Percentiles rank a stretch among this genome's conserved stretches.
Evolutionary conservation across 2,797 vertebrate genomes (phyloP).

Genomic region (Premnoplex brunnescens): DNA sequence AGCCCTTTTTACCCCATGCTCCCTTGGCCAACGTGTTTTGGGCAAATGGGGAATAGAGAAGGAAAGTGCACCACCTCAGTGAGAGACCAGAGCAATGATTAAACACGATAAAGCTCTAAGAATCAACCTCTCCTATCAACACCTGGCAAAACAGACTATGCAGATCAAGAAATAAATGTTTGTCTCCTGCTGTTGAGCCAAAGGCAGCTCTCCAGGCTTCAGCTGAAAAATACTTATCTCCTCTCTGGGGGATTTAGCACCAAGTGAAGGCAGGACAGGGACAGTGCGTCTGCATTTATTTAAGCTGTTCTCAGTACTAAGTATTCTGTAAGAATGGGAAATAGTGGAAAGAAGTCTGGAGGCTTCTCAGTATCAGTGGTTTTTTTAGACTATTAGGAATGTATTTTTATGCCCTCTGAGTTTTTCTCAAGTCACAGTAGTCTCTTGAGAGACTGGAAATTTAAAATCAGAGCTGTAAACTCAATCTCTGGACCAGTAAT

Average conservation of each 20-base stretch:
- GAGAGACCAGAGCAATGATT: neutral
- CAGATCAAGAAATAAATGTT: neutral
- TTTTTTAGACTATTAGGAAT: conserved; percentile 14
- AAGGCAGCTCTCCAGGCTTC: neutral
- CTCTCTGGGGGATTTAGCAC: neutral
- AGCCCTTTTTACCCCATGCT: neutral
- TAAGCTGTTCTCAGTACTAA: neutral
- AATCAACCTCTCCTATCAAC: conserved; percentile 16
- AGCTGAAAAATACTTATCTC: neutral
- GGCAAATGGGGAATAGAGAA: neutral
- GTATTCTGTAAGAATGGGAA: neutral
- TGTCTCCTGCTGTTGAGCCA: neutral
- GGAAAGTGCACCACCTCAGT: neutral
- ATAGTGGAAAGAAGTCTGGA: neutral
- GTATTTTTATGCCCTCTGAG: neutral
- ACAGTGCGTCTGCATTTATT: neutral
- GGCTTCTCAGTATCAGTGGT: neutral
- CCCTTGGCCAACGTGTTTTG: neutral
- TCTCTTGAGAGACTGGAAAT: neutral
- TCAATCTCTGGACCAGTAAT: conserved; percentile 5
- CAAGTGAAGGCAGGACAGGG: neutral
- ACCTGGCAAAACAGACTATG: neutral
- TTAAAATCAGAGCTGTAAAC: conserved; percentile 22
- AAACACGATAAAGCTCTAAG: neutral
- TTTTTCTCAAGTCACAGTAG: neutral